Conservation (phyloP, 2,888 invertebrate genomes). For the Dorcus parallelipipedus region DNA sequence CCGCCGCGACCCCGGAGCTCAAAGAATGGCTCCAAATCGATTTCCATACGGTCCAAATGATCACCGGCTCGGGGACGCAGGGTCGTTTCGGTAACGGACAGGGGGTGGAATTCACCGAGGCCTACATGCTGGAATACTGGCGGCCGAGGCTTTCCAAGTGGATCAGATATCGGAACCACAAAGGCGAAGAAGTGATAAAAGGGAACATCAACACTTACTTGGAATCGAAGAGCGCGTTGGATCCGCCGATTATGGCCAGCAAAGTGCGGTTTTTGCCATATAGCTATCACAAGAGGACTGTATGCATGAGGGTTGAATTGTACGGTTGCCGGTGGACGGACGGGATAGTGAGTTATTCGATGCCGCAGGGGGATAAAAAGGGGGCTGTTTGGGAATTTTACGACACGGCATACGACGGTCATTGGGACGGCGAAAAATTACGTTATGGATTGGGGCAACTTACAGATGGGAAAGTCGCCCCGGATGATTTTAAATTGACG, state of each 20-base stretch:
- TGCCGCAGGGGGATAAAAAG: conserved; percentile 83
- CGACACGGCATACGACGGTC: conserved; percentile 83
- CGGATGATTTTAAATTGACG: conserved; percentile 67
- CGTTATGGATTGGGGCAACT: conserved; percentile 80
- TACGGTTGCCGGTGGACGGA: conserved; percentile 87
- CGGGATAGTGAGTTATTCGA: conserved; percentile 79
- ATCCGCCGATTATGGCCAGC: conserved; percentile 82
- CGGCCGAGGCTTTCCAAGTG: conserved; percentile 75
- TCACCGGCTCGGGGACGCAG: conserved; percentile 78
- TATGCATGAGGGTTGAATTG: conserved; percentile 88
- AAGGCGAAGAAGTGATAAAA: conserved; percentile 69
- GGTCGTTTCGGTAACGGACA: conserved; percentile 91
- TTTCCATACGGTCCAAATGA: conserved; percentile 72
- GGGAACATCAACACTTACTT: conserved; percentile 88
- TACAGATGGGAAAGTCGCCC: conserved; percentile 76
- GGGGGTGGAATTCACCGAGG: conserved; percentile 83
- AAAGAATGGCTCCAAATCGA: conserved; percentile 80
- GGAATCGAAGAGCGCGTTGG: conserved; percentile 70
- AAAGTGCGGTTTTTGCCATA: conserved; percentile 82
- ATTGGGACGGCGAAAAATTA: conserved; percentile 72
- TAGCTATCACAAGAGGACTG: conserved; percentile 77
- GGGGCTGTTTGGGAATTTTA: conserved; percentile 77
- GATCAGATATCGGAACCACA: conserved; percentile 72
- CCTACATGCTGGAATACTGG: conserved; percentile 82
- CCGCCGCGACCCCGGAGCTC: conserved; percentile 72